Evolutionary conservation across 2,888 invertebrate species (phyloP), one percentile per base, ranked within the genome.

Genomic region (Yponomeuta sedellus): DNA sequence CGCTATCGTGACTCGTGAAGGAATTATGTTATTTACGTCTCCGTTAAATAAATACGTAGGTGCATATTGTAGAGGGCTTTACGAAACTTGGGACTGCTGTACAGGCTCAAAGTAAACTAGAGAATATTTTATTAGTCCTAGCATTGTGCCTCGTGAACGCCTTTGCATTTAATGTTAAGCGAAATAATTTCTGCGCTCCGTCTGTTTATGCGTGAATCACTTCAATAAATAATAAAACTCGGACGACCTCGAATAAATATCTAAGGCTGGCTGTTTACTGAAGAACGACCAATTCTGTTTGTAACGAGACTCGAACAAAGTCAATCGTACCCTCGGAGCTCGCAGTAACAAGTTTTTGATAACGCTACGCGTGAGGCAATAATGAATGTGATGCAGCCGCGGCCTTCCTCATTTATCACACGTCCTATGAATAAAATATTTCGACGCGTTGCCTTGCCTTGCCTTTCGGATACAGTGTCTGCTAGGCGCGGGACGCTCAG

Each of bases 361-460:
- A 89, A 87, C 81, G 78, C 80, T 81, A 80, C 82, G 80, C 75
- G 77, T 85, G 83, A 83, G 80, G 83, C 82, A 79, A 82, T 90
- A 89, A 88, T 90, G 83, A 88, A 90, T 89, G 87, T 87, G 84
- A 85, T 88, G 86, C 81, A 80, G 79, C 81, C 78, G 73, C 79
- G 77, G 80, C 82, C 78, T 82, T 80, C 76, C 82, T 85, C 86
- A 88, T 89, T 88, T 88, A 88, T 89, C 88, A 88, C 80, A 77
- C 73, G 77, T 78, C 82, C 84, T 86, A 87, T 88, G 88, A 89
- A 89, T 90, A 88, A 88, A 86, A 88, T 87, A 86, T 89, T 83
- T 83, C 80, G 82, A 81, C 79, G 72, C 75, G 78, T 80, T 82
- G 83, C 81, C 64, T 64, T 52, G 44, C 44, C 44, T 57, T 65